These are phyloP conservation scores for Trichogramma pretiosum DNA, from an alignment of 1,140 invertebrate genomes.

Conservation along the genomic window DNA sequence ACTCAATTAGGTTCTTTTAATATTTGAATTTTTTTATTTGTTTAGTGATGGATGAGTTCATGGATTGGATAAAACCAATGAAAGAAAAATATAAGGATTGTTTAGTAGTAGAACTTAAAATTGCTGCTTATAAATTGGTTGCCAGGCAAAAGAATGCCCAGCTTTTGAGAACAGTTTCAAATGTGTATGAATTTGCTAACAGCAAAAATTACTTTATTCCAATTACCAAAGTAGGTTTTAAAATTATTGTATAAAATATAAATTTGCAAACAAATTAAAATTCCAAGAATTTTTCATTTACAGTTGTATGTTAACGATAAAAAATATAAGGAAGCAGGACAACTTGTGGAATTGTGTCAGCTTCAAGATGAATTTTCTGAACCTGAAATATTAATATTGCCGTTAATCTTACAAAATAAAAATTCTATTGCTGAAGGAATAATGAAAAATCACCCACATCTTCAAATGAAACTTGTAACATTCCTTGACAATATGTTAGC, in stretches of 20 bases:
- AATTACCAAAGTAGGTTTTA: conserved; percentile 36
- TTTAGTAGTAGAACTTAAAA: conserved; percentile 47
- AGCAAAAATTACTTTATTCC: conserved; percentile 47
- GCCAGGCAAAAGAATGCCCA: conserved; percentile 46
- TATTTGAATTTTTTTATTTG: conserved; percentile 21
- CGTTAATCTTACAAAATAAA: conserved; percentile 66
- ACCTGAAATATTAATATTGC: conserved; percentile 58
- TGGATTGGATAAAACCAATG: conserved; percentile 39
- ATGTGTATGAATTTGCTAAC: conserved; percentile 46
- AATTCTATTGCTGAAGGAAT: conserved; percentile 58
- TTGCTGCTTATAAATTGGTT: conserved; percentile 52
- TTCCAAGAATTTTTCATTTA: conserved; percentile 13
- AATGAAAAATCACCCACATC: conserved; percentile 48
- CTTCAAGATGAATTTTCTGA: conserved; percentile 54
- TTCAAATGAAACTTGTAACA: conserved; percentile 50
- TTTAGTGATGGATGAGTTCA: conserved; percentile 53
- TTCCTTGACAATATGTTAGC: conserved; percentile 55
- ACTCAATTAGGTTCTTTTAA: conserved; percentile 1
- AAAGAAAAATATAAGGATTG: conserved; percentile 33
- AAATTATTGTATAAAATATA: conserved; percentile 1
- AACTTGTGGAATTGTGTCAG: conserved; percentile 53
- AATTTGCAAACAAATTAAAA: not conserved
- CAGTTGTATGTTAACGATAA: conserved; percentile 45
- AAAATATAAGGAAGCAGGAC: conserved; percentile 58
- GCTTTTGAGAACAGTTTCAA: conserved; percentile 47